These are phyloP conservation scores for Anabacerthia variegaticeps DNA, from an alignment of 2,797 vertebrate genomes.

Conservation along the genomic window DNA sequence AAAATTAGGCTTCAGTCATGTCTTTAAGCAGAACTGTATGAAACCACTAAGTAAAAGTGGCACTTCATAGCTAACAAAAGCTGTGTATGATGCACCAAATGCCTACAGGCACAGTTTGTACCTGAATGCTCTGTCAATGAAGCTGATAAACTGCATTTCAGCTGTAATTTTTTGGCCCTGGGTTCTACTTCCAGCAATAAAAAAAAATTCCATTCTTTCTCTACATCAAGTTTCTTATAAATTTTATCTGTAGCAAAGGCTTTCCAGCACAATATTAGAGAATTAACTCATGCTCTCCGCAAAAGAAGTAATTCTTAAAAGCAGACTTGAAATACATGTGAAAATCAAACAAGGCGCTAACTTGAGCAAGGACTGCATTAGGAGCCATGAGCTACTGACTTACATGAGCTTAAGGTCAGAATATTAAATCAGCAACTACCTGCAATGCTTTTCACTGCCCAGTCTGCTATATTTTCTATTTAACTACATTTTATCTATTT, in stretches of 20 bases:
- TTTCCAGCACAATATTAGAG: background rate
- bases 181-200: background rate
- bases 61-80: background rate
- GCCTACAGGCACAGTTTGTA: background rate
- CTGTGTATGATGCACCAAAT: background rate
- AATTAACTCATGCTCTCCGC: background rate
- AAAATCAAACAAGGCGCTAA: background rate
- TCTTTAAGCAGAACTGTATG: background rate
- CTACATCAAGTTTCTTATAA: background rate
- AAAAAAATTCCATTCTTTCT: background rate
- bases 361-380: background rate
- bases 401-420: background rate
- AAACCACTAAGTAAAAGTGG: background rate
- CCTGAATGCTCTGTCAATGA: background rate
- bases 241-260: background rate
- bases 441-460: background rate
- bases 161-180: background rate
- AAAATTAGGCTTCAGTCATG: background rate
- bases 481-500: background rate
- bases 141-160: background rate
- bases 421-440: background rate
- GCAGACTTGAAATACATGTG: background rate
- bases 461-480: background rate
- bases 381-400: background rate
- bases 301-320: background rate